These are phyloP conservation scores for Arenicola marina DNA, from an alignment of 2,888 invertebrate genomes.

Conservation along the genomic window DNA sequence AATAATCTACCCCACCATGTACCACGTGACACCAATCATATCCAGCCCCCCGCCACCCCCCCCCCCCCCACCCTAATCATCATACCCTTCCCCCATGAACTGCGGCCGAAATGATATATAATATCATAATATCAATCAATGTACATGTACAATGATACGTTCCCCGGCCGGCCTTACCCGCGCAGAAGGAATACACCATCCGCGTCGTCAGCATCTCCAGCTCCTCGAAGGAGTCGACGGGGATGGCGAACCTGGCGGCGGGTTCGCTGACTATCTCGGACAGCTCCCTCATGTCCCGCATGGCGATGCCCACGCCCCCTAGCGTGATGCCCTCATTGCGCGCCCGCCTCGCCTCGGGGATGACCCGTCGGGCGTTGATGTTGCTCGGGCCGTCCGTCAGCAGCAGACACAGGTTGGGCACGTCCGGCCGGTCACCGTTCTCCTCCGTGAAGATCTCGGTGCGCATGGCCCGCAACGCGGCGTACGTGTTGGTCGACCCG, in stretches of 20 bases:
- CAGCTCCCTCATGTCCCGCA: constrained; percentile 39
- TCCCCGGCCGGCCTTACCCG: background rate
- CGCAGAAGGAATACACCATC: constrained; percentile 14
- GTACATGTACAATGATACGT: background rate
- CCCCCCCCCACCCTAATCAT: too few species aligned
- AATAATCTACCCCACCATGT: too few species aligned
- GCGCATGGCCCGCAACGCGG: constrained; percentile 19
- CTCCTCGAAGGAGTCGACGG: constrained; percentile 12
- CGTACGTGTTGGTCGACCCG: constrained; percentile 24
- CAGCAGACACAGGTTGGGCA: constrained; percentile 22
- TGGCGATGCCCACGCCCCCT: constrained; percentile 21
- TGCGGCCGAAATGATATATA: too few species aligned
- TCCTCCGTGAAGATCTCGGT: constrained; percentile 13
- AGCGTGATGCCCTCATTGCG: constrained; percentile 16
- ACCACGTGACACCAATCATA: too few species aligned
- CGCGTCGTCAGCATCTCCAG: background rate
- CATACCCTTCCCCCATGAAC: too few species aligned
- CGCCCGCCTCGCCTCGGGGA: constrained; percentile 25
- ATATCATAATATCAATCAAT: too few species aligned
- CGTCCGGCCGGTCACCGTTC: constrained; percentile 22
- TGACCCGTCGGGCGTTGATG: constrained; percentile 14
- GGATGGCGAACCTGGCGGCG: constrained; percentile 17
- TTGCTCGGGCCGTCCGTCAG: constrained; percentile 33
- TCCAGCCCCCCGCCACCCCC: too few species aligned
- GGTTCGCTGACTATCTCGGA: constrained; percentile 43